Evolutionary conservation across 2,113 vertebrate species (phyloP).

Genomic region (Empidonax alnorum): DNA sequence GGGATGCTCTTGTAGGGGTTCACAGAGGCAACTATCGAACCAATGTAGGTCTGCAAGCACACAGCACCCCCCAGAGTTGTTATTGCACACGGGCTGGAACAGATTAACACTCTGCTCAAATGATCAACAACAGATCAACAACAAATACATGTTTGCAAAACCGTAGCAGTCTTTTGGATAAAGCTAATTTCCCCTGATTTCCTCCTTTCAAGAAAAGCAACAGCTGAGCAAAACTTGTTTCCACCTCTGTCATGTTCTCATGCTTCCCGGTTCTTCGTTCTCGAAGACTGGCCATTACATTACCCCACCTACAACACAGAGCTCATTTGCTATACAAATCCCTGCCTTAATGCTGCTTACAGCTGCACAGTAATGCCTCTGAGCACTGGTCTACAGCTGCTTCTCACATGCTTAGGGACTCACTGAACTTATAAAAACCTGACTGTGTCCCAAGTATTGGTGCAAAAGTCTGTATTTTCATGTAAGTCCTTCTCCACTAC

Average conservation of each 20-base stretch:
- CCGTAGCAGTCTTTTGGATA: neutral
- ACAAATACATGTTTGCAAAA: accelerated
- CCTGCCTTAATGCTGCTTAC: neutral
- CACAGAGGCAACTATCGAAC: constrained; percentile 93
- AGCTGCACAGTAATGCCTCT: neutral
- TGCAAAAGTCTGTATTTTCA: neutral
- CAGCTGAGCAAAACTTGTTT: neutral
- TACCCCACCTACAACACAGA: neutral
- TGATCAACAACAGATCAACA: neutral
- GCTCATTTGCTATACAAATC: neutral
- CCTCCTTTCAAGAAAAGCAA: neutral
- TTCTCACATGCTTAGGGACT: neutral
- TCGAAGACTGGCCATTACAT: too few species aligned
- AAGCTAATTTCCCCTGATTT: neutral
- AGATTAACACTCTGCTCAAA: neutral
- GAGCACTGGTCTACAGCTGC: neutral
- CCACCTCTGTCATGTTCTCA: neutral
- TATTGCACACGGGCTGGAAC: neutral
- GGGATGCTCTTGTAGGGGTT: constrained; percentile 92
- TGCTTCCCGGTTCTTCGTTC: neutral
- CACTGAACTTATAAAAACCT: neutral
- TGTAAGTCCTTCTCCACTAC: neutral
- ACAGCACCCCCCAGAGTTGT: neutral
- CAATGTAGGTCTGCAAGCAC: constrained; percentile 90
- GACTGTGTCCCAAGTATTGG: neutral